Evolutionary conservation across 1,140 invertebrate species (phyloP).

Genomic region (Pteromalus puparum): DNA sequence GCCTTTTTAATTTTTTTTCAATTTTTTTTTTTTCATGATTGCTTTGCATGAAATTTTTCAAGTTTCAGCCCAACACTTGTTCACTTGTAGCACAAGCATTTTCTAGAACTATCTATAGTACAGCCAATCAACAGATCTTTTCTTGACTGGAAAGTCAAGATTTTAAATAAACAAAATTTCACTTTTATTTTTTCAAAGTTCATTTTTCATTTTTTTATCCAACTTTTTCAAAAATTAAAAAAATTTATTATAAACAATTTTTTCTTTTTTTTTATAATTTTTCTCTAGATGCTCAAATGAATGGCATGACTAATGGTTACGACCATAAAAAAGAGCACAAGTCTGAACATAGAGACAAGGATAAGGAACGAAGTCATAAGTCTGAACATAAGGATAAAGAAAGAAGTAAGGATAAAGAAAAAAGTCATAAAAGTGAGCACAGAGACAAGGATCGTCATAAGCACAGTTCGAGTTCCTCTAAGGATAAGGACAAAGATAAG

Average conservation of each 20-base stretch:
- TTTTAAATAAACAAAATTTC: background rate
- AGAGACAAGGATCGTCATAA: conserved; percentile 69
- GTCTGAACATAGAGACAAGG: conserved; percentile 80
- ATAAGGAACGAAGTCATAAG: conserved; percentile 78
- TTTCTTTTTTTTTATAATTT: conserved; percentile 26
- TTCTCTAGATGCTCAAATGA: conserved; percentile 77
- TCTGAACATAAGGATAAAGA: conserved; percentile 75
- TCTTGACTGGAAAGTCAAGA: background rate
- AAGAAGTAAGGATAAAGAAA: conserved; percentile 71
- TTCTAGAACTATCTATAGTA: too few species aligned
- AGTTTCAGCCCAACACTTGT: too few species aligned
- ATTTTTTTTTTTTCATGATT: too few species aligned
- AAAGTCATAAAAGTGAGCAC: conserved; percentile 69
- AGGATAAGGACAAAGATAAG: conserved; percentile 73
- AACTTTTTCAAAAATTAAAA: background rate
- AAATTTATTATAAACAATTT: background rate
- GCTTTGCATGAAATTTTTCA: too few species aligned
- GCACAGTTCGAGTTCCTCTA: conserved; percentile 68
- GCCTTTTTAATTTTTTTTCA: background rate
- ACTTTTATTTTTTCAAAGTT: background rate
- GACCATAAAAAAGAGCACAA: conserved; percentile 82
- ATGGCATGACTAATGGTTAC: conserved; percentile 83
- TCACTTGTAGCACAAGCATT: too few species aligned
- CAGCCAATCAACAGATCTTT: too few species aligned
- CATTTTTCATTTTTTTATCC: background rate